phyloP scores from a whole-genome alignment of 2,888 invertebrate species.

The Drosophila mulleri region DNA sequence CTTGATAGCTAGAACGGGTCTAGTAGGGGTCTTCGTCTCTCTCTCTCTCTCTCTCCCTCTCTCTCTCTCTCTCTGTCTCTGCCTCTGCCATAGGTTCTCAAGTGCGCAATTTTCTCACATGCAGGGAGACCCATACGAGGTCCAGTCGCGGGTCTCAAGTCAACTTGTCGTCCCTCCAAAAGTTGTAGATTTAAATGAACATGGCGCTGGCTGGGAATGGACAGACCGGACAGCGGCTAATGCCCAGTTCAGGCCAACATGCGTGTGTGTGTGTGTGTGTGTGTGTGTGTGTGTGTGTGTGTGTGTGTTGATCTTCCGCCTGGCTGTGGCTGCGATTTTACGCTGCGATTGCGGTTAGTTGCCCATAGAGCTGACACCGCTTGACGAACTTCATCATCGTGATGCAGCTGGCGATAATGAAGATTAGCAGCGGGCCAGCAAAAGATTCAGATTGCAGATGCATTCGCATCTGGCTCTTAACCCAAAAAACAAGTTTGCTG shows the following conservation, averaged over 20 bases:
- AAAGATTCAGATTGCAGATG: constrained; percentile 77
- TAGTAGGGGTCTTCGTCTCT: constrained; percentile 15
- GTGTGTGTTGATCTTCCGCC: constrained; percentile 64
- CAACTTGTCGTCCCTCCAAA: constrained; percentile 81
- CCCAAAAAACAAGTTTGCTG: constrained; percentile 62
- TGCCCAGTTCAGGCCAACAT: constrained; percentile 51
- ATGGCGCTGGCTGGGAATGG: constrained; percentile 66
- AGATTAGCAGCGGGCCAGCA: constrained; percentile 68
- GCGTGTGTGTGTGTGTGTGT: constrained; percentile 59
- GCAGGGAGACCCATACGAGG: constrained; percentile 38
- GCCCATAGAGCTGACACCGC: constrained; percentile 77
- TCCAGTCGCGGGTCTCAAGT: constrained; percentile 54
- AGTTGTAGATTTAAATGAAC: constrained; percentile 82
- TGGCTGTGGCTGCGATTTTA: constrained; percentile 39
- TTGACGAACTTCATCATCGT: constrained; percentile 74
- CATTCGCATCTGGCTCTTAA: constrained; percentile 56
- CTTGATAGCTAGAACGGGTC: constrained; percentile 45
- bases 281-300: background rate
- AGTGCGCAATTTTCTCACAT: constrained; percentile 81
- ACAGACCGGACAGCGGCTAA: constrained; percentile 38
- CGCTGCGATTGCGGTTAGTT: constrained; percentile 59
- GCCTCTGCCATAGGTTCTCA: constrained; percentile 60
- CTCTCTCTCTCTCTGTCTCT: too few species aligned
- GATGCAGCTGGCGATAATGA: constrained; percentile 65
- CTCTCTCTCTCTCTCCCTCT: too few species aligned